These are phyloP conservation scores for Stegodyphus mimosarum DNA, from an alignment of 1,140 invertebrate species.

Conservation along the genomic window DNA sequence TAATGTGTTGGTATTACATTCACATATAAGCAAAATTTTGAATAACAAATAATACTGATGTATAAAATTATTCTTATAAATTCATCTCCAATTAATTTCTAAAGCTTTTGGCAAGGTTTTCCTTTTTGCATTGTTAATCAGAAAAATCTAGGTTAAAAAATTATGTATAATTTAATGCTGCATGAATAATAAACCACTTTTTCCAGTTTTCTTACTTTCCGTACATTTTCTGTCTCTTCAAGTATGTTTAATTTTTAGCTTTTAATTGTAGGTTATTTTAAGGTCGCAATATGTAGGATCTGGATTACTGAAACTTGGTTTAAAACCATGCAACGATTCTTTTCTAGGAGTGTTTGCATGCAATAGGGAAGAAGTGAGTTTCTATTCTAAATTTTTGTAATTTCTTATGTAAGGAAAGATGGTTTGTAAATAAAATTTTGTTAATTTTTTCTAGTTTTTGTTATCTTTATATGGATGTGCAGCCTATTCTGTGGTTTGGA, in stretches of 20 bases:
- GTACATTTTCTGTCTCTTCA: too few relatives aligned
- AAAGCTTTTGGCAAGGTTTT: too few relatives aligned
- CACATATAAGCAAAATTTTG: too few relatives aligned
- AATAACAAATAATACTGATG: too few relatives aligned
- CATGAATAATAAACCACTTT: too few relatives aligned
- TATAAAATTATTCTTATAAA: too few relatives aligned
- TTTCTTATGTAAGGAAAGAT: background rate
- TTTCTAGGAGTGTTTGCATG: slow-evolving; percentile 93
- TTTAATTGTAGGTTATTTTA: slow-evolving; percentile 70
- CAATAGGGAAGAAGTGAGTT: slow-evolving; percentile 82
- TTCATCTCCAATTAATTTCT: too few relatives aligned
- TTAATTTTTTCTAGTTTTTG: slow-evolving; percentile 75
- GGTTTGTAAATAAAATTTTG: background rate
- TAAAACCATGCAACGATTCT: slow-evolving; percentile 76
- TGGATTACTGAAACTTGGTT: slow-evolving; percentile 83
- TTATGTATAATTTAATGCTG: too few relatives aligned
- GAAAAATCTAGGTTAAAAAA: too few relatives aligned
- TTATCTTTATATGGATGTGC: slow-evolving; percentile 92
- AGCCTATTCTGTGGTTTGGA: slow-evolving; percentile 93
- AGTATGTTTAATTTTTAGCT: background rate
- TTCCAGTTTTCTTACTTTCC: too few relatives aligned
- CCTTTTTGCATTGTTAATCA: too few relatives aligned
- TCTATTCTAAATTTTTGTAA: background rate
- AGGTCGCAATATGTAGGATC: slow-evolving; percentile 91
- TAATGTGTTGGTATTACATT: too few relatives aligned